Evolutionary conservation across 2,797 vertebrate genomes (phyloP).

Genomic region (Halcyon leucocephala): DNA sequence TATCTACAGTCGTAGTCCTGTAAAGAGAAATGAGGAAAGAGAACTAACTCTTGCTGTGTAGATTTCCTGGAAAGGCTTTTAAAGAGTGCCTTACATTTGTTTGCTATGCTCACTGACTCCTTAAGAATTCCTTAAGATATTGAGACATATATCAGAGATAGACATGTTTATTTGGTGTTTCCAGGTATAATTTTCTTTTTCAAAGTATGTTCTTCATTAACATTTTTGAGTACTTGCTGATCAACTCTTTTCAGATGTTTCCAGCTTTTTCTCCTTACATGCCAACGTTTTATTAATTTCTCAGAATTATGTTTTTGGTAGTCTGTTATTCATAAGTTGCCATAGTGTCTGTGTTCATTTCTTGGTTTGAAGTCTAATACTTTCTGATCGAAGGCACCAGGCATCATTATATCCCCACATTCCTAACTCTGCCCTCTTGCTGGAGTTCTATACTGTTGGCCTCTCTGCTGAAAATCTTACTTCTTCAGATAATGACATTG

Average conservation of each 20-base stretch:
- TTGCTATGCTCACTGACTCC: neutral
- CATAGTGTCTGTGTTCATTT: neutral
- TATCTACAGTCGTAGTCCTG: neutral
- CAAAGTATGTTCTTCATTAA: slow-evolving; percentile 41
- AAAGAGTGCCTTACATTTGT: slow-evolving; percentile 16
- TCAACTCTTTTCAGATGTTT: slow-evolving; percentile 46
- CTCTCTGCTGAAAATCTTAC: neutral
- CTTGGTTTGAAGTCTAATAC: slow-evolving; percentile 11
- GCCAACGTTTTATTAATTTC: slow-evolving; percentile 17
- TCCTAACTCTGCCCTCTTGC: neutral
- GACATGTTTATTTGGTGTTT: slow-evolving; percentile 64
- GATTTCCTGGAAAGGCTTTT: neutral
- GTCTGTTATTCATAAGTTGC: slow-evolving; percentile 12
- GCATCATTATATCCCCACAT: neutral
- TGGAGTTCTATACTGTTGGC: neutral
- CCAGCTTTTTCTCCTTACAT: neutral
- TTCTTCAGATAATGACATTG: neutral
- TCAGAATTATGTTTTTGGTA: slow-evolving; percentile 29
- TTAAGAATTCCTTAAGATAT: slow-evolving; percentile 34
- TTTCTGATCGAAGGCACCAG: slow-evolving; percentile 6
- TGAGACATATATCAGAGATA: slow-evolving; percentile 18
- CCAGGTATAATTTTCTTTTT: slow-evolving; percentile 10
- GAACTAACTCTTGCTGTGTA: neutral
- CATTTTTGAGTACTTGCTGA: neutral
- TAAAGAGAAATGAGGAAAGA: neutral